Conservation (phyloP, 2,888 invertebrate species). For the Trachelus iudaicus region DNA sequence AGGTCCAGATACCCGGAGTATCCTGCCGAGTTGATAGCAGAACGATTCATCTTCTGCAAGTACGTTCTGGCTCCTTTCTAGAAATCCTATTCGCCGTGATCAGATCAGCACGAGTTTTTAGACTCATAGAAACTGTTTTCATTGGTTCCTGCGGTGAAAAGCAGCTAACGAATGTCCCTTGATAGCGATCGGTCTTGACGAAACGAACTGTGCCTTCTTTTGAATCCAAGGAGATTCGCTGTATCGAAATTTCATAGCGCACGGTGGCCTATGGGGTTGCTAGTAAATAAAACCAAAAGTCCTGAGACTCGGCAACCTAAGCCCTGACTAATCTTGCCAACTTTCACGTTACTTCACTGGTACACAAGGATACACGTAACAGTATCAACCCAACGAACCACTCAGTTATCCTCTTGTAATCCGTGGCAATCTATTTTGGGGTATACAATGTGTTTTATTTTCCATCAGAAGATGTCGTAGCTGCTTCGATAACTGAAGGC, state of each 20-base stretch:
- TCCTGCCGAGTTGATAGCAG: neutral
- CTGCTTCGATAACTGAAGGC: neutral
- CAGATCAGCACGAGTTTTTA: neutral
- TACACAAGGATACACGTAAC: neutral
- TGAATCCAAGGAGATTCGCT: neutral
- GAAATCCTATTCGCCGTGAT: neutral
- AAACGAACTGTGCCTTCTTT: neutral
- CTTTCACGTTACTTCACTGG: neutral
- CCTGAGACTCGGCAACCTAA: neutral
- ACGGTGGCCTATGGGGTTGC: neutral
- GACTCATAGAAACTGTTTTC: neutral
- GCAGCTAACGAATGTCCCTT: neutral
- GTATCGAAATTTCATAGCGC: too few relatives aligned
- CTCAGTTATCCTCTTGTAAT: slow-evolving; percentile 10
- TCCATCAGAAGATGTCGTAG: neutral
- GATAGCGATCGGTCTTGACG: neutral
- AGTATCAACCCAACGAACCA: neutral
- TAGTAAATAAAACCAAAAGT: neutral
- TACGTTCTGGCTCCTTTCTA: neutral
- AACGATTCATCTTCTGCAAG: neutral
- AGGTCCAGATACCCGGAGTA: neutral
- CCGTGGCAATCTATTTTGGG: slow-evolving; percentile 6
- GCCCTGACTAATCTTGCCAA: neutral
- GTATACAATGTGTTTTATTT: slow-evolving; percentile 3
- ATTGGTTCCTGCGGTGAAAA: neutral